phyloP scores from a whole-genome alignment of 2,113 vertebrate species.

The Ochotona curzoniae region DNA sequence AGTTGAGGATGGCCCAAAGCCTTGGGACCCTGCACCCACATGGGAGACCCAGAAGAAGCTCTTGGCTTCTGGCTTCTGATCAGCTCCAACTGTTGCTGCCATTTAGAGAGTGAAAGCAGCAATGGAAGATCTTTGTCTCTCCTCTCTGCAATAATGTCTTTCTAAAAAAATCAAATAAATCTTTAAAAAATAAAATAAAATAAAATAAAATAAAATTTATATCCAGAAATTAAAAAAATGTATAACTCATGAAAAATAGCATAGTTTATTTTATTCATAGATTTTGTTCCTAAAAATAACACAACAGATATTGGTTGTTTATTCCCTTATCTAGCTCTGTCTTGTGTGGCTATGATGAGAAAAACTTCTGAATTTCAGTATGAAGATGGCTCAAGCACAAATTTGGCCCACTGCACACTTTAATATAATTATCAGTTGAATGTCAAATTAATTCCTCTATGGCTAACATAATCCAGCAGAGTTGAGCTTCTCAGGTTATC shows the following conservation, averaged over 20 bases:
- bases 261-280: not conserved
- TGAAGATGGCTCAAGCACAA: not conserved
- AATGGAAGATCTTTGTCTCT: too few relatives aligned
- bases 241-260: not conserved
- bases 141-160: too few relatives aligned
- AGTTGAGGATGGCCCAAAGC: too few relatives aligned
- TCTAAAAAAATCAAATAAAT: too few relatives aligned
- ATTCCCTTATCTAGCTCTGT: not conserved
- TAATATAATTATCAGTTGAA: not conserved
- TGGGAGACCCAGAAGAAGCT: too few relatives aligned
- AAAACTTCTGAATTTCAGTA: slow-evolving; percentile 55
- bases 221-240: not conserved
- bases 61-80: too few relatives aligned
- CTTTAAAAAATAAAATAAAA: too few relatives aligned
- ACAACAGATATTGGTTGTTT: not conserved
- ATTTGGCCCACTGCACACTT: not conserved
- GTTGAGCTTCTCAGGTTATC: not conserved
- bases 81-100: too few relatives aligned
- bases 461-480: not conserved
- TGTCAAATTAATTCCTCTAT: not conserved
- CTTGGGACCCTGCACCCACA: too few relatives aligned
- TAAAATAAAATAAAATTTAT: not conserved
- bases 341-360: not conserved
- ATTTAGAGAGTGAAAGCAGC: too few relatives aligned
- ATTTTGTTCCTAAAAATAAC: slow-evolving; percentile 8